phyloP scores from a whole-genome alignment of 2,113 vertebrate species.

The Gallinago jamesoni region DNA sequence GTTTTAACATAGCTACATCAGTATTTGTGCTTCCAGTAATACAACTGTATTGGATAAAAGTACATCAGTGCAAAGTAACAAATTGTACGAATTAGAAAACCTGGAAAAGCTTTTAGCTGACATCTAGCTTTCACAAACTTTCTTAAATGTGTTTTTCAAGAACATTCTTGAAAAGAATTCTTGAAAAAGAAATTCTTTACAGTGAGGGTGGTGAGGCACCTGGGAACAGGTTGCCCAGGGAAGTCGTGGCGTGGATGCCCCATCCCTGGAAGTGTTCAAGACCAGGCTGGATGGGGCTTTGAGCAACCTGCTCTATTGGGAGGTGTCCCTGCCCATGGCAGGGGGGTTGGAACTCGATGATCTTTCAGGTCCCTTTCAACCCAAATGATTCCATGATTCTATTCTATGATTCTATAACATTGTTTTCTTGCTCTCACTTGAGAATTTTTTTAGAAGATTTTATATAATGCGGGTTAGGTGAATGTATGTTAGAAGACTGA shows the following conservation, averaged over 20 bases:
- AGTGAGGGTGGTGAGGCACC: no score
- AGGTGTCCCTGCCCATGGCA: no score
- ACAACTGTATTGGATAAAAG: neutral
- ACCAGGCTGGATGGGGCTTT: no score
- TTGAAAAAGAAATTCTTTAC: no score
- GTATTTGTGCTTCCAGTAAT: neutral
- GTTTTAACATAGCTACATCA: neutral
- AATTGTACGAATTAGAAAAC: neutral
- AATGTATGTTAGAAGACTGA: neutral
- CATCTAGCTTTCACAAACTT: neutral
- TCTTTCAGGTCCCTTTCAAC: no score
- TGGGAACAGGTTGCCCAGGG: no score
- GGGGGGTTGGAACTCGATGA: no score
- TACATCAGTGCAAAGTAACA: neutral
- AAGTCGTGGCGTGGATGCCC: no score
- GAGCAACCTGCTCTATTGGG: no score
- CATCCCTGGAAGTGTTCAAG: no score
- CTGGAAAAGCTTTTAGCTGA: neutral
- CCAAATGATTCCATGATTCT: no score
- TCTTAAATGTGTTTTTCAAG: neutral
- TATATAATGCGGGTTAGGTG: neutral
- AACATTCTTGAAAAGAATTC: neutral
- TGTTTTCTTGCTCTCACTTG: neutral
- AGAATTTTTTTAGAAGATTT: neutral
- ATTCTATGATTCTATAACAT: neutral